phyloP scores from a whole-genome alignment of 1,140 invertebrate genomes.

The Hesperophylax magnus region DNA sequence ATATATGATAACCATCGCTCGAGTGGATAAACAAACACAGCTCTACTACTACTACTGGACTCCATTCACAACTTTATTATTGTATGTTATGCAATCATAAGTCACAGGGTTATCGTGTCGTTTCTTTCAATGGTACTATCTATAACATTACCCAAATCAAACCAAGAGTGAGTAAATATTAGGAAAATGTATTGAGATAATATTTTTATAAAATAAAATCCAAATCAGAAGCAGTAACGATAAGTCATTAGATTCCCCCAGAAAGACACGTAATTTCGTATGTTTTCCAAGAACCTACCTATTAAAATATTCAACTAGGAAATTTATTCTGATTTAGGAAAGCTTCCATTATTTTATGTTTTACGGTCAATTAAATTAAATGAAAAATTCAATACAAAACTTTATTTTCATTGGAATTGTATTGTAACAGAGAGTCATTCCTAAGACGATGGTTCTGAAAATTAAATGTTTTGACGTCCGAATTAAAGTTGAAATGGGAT shows the following conservation, averaged over 20 bases:
- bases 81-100: too few species aligned
- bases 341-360: neutral
- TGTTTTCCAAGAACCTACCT: neutral
- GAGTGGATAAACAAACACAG: too few species aligned
- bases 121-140: too few species aligned
- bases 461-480: neutral
- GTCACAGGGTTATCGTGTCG: too few species aligned
- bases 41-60: too few species aligned
- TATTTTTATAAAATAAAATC: neutral
- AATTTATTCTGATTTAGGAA: neutral
- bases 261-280: neutral
- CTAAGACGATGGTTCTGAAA: neutral
- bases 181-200: too few species aligned
- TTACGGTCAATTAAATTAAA: neutral
- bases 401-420: neutral
- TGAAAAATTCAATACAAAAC: neutral
- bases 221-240: slow-evolving; percentile 6
- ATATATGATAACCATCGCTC: too few species aligned
- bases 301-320: neutral
- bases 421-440: too few species aligned
- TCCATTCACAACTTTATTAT: too few species aligned
- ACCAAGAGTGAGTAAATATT: too few species aligned
- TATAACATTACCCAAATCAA: too few species aligned
- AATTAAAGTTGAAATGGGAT: neutral
- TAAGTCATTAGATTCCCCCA: neutral